phyloP scores from a whole-genome alignment of 2,888 invertebrate genomes.

The Himalopsyche tibetana region DNA sequence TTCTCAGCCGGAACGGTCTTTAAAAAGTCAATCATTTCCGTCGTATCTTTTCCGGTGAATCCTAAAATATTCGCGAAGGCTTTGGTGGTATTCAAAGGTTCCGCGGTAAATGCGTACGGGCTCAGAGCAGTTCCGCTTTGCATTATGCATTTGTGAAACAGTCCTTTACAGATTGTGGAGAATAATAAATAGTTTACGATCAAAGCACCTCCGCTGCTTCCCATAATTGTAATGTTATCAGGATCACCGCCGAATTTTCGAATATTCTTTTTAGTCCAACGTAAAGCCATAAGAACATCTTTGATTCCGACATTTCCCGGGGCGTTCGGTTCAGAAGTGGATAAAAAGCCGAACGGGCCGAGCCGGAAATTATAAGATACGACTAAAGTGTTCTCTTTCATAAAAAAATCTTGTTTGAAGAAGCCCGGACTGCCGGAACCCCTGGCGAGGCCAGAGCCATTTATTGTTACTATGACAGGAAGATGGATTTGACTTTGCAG shows the following conservation, averaged over 20 bases:
- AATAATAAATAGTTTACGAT: constrained; percentile 47
- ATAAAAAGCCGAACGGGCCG: constrained; percentile 47
- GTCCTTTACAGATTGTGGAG: constrained; percentile 31
- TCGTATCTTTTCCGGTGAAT: background rate
- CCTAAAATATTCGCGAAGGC: constrained; percentile 41
- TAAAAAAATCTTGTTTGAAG: constrained; percentile 37
- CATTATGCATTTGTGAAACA: constrained; percentile 50
- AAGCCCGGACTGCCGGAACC: constrained; percentile 9
- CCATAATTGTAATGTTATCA: constrained; percentile 51
- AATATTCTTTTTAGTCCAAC: constrained; percentile 54
- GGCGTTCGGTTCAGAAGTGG: constrained; percentile 41
- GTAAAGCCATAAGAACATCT: constrained; percentile 39
- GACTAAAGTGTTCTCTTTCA: constrained; percentile 35
- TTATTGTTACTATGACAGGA: constrained; percentile 5
- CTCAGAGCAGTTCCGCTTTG: constrained; percentile 51
- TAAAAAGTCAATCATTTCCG: constrained; percentile 32
- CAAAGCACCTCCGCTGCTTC: constrained; percentile 44
- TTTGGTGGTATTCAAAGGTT: constrained; percentile 38
- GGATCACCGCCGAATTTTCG: constrained; percentile 49
- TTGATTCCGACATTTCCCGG: constrained; percentile 49
- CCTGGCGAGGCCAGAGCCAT: constrained; percentile 25
- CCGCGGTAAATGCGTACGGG: constrained; percentile 47
- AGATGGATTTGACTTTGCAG: background rate
- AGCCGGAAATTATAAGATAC: constrained; percentile 44
- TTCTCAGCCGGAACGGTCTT: constrained; percentile 39